These are phyloP conservation scores for Sceloporus undulatus DNA, from an alignment of 2,113 vertebrate species.

Conservation along the genomic window DNA sequence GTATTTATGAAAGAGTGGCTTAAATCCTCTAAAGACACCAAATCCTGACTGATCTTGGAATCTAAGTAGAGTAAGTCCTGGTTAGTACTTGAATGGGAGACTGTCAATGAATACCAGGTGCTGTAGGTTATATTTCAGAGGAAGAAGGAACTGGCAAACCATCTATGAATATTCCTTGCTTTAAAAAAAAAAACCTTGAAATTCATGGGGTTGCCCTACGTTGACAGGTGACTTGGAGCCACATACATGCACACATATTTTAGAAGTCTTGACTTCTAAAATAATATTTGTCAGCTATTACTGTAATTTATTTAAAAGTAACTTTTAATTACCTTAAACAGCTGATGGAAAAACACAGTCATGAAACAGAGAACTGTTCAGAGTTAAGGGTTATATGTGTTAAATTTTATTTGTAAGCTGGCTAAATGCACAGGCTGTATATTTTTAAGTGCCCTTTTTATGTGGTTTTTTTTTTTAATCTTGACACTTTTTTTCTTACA, in stretches of 20 bases:
- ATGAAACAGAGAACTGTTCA: conserved; percentile 32
- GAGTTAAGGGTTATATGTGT: conserved; percentile 35
- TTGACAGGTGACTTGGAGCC: no score
- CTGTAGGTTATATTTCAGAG: no score
- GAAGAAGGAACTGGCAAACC: no score
- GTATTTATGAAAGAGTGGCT: conserved; percentile 15
- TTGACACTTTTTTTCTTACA: conserved; percentile 38
- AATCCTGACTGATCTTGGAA: no score
- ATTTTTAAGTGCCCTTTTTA: conserved; percentile 9
- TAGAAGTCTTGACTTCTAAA: conserved; percentile 35
- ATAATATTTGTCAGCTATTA: conserved; percentile 36
- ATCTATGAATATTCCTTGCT: no score
- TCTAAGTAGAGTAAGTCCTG: no score
- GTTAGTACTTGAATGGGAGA: no score
- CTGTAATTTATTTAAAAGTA: conserved; percentile 26
- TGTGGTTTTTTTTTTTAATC: not conserved
- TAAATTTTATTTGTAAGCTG: conserved; percentile 41
- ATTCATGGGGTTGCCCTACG: no score
- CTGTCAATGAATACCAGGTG: no score
- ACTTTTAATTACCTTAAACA: conserved; percentile 27
- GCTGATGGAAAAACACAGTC: not conserved
- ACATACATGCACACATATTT: conserved; percentile 6
- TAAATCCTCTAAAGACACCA: no score
- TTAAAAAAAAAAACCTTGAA: no score
- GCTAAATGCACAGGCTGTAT: not conserved